Conservation (phyloP, 1,140 invertebrate species). For the Pogonomyrmex barbatus region DNA sequence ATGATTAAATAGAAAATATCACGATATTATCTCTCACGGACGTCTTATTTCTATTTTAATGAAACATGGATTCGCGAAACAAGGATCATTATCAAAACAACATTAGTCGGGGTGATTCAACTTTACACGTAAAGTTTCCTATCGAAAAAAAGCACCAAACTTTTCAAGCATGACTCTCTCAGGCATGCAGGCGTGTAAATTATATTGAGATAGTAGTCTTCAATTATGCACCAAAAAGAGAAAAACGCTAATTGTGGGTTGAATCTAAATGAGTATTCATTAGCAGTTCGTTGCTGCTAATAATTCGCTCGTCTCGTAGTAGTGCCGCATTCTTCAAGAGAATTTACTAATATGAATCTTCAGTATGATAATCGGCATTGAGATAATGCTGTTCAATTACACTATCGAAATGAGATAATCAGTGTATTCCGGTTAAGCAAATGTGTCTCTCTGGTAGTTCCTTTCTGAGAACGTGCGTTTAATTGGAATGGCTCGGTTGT, state of each 20-base stretch:
- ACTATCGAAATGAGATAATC: conserved; percentile 61
- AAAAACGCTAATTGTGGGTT: conserved; percentile 53
- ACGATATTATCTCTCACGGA: background rate
- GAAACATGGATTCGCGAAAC: background rate
- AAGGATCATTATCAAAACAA: background rate
- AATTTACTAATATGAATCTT: conserved; percentile 56
- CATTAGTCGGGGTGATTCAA: background rate
- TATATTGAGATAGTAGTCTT: conserved; percentile 42
- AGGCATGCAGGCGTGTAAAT: background rate
- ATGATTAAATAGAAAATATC: background rate
- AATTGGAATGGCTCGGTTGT: conserved; percentile 37
- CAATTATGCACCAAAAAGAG: conserved; percentile 50
- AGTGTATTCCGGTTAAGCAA: conserved; percentile 56
- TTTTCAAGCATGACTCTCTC: conserved; percentile 11
- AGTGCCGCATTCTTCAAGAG: conserved; percentile 49
- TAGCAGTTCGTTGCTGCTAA: conserved; percentile 51
- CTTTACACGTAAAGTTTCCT: conserved; percentile 1
- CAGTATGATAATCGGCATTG: conserved; percentile 55
- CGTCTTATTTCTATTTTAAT: conserved; percentile 1
- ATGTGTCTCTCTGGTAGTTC: conserved; percentile 32
- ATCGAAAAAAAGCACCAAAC: conserved; percentile 5
- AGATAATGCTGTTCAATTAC: conserved; percentile 60
- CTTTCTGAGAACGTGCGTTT: conserved; percentile 52
- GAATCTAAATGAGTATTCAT: conserved; percentile 57
- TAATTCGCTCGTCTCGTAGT: conserved; percentile 38